Evolutionary conservation across 2,113 vertebrate species (phyloP).

Genomic region (Gymnorhina tibicen): DNA sequence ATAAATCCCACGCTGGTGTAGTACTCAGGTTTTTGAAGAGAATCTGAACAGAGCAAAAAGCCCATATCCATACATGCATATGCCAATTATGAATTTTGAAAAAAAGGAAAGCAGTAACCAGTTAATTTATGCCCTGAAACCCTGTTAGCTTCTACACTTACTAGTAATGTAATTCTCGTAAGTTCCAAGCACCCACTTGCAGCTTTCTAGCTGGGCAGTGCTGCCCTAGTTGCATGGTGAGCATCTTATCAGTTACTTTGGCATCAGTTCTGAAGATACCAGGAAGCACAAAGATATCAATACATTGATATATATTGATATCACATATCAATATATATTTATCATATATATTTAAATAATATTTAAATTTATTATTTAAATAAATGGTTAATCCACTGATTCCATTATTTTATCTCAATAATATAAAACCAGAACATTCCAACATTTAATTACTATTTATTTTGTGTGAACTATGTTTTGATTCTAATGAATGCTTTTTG

Average conservation of each 20-base stretch:
- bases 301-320: too few species aligned
- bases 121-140: background rate
- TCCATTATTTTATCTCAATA: background rate
- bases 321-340: too few species aligned
- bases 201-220: background rate
- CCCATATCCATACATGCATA: accelerated
- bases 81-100: background rate
- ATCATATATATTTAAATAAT: too few species aligned
- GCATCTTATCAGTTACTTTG: background rate
- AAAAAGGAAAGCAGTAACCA: background rate
- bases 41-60: background rate
- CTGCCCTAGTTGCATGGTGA: background rate
- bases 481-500: background rate
- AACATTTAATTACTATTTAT: background rate
- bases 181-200: background rate
- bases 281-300: background rate
- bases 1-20: background rate
- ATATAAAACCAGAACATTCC: background rate
- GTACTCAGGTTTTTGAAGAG: background rate
- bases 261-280: background rate
- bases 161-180: background rate
- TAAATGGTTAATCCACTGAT: background rate
- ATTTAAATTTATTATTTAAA: too few species aligned
- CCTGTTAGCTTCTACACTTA: background rate
- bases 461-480: background rate